Evolutionary conservation across 1,140 invertebrate species (phyloP).

Genomic region (Akabosia matsudoensis): DNA sequence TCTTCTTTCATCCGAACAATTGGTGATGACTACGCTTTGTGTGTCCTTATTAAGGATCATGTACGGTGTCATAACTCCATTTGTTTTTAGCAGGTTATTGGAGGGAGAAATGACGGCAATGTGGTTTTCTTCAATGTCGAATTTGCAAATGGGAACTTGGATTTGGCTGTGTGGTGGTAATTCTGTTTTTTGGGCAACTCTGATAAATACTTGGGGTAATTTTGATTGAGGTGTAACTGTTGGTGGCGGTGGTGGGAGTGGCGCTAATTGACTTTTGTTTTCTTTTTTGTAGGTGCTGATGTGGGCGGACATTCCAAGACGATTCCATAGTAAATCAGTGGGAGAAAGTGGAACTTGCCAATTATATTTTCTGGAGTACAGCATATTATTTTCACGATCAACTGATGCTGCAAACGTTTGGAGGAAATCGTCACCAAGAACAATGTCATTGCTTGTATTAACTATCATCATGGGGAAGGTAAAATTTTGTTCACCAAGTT

Average conservation of each 20-base stretch:
- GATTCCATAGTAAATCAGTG: neutral
- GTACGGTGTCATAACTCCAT: neutral
- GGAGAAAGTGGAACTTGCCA: neutral
- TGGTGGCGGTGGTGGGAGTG: too few relatives aligned
- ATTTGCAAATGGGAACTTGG: neutral
- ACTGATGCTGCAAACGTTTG: neutral
- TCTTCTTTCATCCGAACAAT: neutral
- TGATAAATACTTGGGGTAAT: neutral
- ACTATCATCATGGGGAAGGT: neutral
- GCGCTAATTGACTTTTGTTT: neutral
- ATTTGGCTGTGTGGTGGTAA: neutral
- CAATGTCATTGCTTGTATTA: neutral
- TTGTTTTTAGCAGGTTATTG: neutral
- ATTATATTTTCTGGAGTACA: neutral
- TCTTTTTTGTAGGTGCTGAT: neutral
- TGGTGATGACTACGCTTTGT: neutral
- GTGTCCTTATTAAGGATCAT: neutral
- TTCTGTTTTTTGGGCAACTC: neutral
- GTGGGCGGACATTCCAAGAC: neutral
- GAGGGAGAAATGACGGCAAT: neutral
- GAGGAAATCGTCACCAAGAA: conserved; percentile 3
- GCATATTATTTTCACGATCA: neutral
- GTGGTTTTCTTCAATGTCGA: neutral
- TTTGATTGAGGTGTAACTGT: neutral
- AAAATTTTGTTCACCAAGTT: neutral